Conservation (phyloP, 2,797 vertebrate genomes). For the Antennarius maculatus region DNA sequence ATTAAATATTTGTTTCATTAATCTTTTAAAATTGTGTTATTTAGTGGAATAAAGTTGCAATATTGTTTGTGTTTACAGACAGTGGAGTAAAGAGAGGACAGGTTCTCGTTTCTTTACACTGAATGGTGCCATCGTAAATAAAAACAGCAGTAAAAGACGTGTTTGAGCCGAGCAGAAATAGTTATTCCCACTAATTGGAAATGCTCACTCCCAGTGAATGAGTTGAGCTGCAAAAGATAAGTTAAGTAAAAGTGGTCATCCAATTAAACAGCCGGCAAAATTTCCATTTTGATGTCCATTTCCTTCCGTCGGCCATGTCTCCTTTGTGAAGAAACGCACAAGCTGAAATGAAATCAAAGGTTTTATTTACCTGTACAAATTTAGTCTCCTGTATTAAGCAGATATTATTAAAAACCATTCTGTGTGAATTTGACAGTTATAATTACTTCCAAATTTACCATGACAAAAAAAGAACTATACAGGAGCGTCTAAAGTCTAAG, state of each 20-base stretch:
- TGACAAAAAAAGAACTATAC: slow-evolving; percentile 77
- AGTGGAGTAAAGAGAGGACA: slow-evolving; percentile 51
- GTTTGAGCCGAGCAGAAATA: slow-evolving; percentile 70
- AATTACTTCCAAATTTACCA: slow-evolving; percentile 84
- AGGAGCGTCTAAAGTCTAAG: slow-evolving; percentile 59
- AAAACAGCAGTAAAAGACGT: slow-evolving; percentile 59
- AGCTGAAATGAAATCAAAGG: slow-evolving; percentile 84
- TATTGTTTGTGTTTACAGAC: slow-evolving; percentile 41
- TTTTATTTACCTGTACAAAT: slow-evolving; percentile 83
- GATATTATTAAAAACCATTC: slow-evolving; percentile 77
- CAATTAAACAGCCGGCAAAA: slow-evolving; percentile 83
- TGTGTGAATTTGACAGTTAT: slow-evolving; percentile 73
- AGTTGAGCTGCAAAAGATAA: slow-evolving; percentile 77
- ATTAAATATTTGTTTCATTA: slow-evolving; percentile 67
- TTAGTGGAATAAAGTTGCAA: slow-evolving; percentile 41
- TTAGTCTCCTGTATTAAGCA: slow-evolving; percentile 73
- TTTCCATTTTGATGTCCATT: slow-evolving; percentile 78
- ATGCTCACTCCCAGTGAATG: slow-evolving; percentile 79
- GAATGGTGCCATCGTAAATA: slow-evolving; percentile 57
- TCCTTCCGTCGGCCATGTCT: slow-evolving; percentile 74
- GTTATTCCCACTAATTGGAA: slow-evolving; percentile 79
- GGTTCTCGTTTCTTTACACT: slow-evolving; percentile 68
- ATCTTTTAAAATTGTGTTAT: slow-evolving; percentile 34
- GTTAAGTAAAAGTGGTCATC: slow-evolving; percentile 82
- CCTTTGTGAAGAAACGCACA: slow-evolving; percentile 83